Evolutionary conservation across 2,797 vertebrate species (phyloP), one percentile per base, ranked within the genome.

Genomic region (Synaphobranchus kaupii): DNA sequence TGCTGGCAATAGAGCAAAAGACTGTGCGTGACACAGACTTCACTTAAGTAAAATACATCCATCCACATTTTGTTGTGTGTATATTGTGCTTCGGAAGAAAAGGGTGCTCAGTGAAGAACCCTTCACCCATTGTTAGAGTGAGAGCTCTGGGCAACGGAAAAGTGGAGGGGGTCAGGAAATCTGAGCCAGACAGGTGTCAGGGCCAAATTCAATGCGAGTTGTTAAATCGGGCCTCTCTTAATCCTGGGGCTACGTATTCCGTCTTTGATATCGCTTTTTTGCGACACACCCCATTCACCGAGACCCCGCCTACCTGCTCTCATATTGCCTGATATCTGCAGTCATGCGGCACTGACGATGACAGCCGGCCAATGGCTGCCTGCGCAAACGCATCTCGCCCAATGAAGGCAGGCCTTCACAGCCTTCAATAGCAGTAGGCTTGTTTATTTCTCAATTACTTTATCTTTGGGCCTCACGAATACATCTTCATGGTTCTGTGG

Each of bases 231-330:
- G 47, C 44, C 47, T 50, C 34, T 50, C 39, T 73, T 44, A 58
- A 88, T 88, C 86, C 60, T 73, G 76, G n/a, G 84, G 87, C 48
- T 86, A 83, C 78, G 50, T 22, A 88, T 82, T 54, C 63, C 68
- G 39, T 66, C 76, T 86, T 82, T 87, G 54, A 87, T 83, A 86
- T 54, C 34, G 82, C 22, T 71, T n/a, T 71, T 6, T 71, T 6
- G 73, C 34, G 15, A 76, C 39, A 22, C n/a, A n/a, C n/a, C 73
- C 73, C 73, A 76, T 76, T 76, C 73, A 76, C 0, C 20, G 0
- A 76, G 10, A 22, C 39, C 17, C 73, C 34, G 15, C 73, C 73
- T 28, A 17, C 39, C 73, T 4, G 15, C 73, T 76, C 73, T 76
- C 73, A 76, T 15, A 44, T 76, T 76, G 73, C 73, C 73, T 76